A percentile compares a stretch with the other conserved stretches of the same genome.
These are phyloP conservation scores for Parotia lawesii DNA, from an alignment of 2,113 vertebrate species.

Conservation along the genomic window DNA sequence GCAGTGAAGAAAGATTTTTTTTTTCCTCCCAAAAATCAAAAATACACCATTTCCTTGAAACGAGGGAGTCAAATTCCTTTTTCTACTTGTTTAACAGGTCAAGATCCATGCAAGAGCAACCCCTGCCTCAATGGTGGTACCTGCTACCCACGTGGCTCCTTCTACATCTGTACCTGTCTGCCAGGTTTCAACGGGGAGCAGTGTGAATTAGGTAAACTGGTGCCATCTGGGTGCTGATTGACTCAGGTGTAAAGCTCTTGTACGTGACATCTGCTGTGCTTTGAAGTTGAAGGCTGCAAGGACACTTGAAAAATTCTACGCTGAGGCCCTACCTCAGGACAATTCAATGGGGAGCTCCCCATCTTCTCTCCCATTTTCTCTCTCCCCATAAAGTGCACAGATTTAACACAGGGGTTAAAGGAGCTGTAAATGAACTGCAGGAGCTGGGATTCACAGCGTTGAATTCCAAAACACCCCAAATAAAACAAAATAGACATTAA, in stretches of 20 bases:
- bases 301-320: background rate
- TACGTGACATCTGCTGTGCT: background rate
- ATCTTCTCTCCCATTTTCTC: background rate
- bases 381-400: background rate
- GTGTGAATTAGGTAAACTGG: conserved; percentile 88
- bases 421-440: background rate
- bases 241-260: background rate
- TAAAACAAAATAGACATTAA: background rate
- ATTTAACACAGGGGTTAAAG: background rate
- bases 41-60: background rate
- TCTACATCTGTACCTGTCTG: conserved; percentile 84
- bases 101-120: conserved; percentile 81
- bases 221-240: background rate
- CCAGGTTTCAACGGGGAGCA: conserved; percentile 87
- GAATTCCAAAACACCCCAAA: background rate
- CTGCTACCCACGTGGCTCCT: conserved; percentile 79
- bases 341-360: background rate
- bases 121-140: conserved; percentile 88
- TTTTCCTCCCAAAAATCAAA: background rate
- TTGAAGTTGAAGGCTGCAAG: background rate
- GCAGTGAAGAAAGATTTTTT: background rate
- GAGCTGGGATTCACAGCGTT: background rate
- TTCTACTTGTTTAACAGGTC: conserved; percentile 69
- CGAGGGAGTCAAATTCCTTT: background rate
- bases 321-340: background rate